Evolutionary conservation across 2,797 vertebrate genomes (phyloP).

Genomic region (Ctenopoma kingsleyae): DNA sequence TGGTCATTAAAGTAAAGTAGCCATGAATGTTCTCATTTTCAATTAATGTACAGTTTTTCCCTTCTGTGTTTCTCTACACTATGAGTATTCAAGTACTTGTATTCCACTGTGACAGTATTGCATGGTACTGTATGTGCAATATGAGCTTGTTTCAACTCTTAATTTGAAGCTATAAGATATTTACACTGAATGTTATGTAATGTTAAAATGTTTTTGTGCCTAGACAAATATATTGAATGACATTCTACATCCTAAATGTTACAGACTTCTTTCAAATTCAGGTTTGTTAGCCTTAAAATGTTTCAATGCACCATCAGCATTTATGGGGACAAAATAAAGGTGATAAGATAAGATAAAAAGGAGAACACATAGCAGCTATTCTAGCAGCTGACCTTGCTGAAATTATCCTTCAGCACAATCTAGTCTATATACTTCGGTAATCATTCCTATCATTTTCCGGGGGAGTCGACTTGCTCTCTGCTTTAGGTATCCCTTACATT

Average conservation of each 20-base stretch:
- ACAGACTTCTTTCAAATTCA: neutral
- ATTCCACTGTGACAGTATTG: neutral
- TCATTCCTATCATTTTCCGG: constrained; percentile 3
- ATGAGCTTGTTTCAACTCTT: neutral
- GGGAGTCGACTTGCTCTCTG: constrained; percentile 6
- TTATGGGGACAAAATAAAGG: constrained; percentile 1
- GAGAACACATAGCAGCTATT: neutral
- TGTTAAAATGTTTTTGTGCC: neutral
- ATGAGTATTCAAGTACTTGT: neutral
- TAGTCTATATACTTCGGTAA: neutral
- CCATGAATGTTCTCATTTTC: neutral
- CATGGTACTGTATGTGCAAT: neutral
- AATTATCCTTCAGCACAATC: constrained; percentile 1
- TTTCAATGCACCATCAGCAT: neutral
- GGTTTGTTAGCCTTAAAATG: neutral
- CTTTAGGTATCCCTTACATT: constrained; percentile 16
- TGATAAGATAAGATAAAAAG: constrained; percentile 2
- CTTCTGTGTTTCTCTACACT: neutral
- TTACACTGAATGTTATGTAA: neutral
- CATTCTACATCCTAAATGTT: no score
- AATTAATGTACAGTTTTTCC: neutral
- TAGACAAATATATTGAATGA: no score
- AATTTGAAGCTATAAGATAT: neutral
- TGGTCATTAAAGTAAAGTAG: constrained; percentile 15
- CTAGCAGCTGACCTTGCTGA: neutral